Conservation (phyloP, 2,113 vertebrate species). For the Trichechus manatus region DNA sequence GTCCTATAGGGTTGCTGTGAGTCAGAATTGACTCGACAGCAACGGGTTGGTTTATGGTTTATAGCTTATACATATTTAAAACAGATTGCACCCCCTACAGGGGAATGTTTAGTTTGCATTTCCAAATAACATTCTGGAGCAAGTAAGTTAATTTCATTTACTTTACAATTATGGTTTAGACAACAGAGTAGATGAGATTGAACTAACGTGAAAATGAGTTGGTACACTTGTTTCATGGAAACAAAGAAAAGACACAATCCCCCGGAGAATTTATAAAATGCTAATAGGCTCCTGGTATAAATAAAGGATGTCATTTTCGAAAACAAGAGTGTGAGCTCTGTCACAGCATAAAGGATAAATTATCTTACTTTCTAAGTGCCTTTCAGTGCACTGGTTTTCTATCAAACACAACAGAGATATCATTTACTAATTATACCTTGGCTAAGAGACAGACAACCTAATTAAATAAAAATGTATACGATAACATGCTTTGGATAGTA, state of each 20-base stretch:
- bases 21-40: too few relatives aligned
- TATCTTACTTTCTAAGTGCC: constrained; percentile 24
- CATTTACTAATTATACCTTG: constrained; percentile 48
- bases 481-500: not conserved
- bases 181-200: constrained; percentile 19
- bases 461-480: constrained; percentile 60
- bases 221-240: not conserved
- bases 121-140: constrained; percentile 48
- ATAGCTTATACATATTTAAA: constrained; percentile 53
- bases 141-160: constrained; percentile 55
- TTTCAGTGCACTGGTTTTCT: constrained; percentile 31
- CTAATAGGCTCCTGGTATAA: not conserved
- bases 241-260: not conserved
- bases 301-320: not conserved
- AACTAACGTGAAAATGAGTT: constrained; percentile 33
- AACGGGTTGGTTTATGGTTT: not conserved
- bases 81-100: constrained; percentile 45
- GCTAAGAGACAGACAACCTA: constrained; percentile 28
- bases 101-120: constrained; percentile 61
- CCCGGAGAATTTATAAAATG: not conserved
- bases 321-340: not conserved
- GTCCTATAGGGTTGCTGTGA: too few relatives aligned
- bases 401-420: constrained; percentile 48
- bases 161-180: not conserved
- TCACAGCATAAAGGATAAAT: constrained; percentile 35